Evolutionary conservation across 2,888 invertebrate genomes (phyloP), one percentile per base, ranked within the genome.

Genomic region (Chromoteleia sp.): DNA sequence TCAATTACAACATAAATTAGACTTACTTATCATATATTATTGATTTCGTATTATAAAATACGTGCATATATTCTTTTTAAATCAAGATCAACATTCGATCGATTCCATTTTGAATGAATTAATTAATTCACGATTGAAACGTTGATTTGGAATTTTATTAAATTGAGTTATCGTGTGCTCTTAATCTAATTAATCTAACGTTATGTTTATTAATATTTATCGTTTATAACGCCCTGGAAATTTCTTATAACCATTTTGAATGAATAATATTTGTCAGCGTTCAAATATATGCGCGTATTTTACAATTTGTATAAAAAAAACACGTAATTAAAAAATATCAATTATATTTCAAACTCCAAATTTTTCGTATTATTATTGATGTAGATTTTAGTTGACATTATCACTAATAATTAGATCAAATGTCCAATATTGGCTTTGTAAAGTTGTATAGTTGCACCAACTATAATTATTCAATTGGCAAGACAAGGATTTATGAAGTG

Each of bases 241-340:
- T n/a, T n/a, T n/a, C n/a, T n/a, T n/a, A n/a, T n/a, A n/a, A n/a
- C n/a, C n/a, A n/a, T n/a, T n/a, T n/a, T n/a, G n/a, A n/a, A n/a
- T n/a, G n/a, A n/a, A n/a, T n/a, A n/a, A n/a, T n/a, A n/a, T n/a
- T n/a, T n/a, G n/a, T n/a, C n/a, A n/a, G n/a, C n/a, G n/a, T n/a
- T n/a, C n/a, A 63, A 63, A 63, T 50, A 63, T 50, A 63, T 63
- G 63, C 50, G 21, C 50, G 63, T 36, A 63, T 63, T 63, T 63
- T n/a, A n/a, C 33, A 36, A 1, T 30, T 19, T 63, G n/a, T 56
- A 0, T 8, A 12, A 39, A 8, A 58, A 19, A 41, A 58, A 14
- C 58, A 21, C 25, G 4, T 25, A 2, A 52, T 15, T 29, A 29
- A 52, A n/a, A n/a, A n/a, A n/a, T n/a, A n/a, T n/a, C n/a, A n/a